Evolutionary conservation across 2,797 vertebrate species (phyloP).

Genomic region (Ctenopoma kingsleyae): DNA sequence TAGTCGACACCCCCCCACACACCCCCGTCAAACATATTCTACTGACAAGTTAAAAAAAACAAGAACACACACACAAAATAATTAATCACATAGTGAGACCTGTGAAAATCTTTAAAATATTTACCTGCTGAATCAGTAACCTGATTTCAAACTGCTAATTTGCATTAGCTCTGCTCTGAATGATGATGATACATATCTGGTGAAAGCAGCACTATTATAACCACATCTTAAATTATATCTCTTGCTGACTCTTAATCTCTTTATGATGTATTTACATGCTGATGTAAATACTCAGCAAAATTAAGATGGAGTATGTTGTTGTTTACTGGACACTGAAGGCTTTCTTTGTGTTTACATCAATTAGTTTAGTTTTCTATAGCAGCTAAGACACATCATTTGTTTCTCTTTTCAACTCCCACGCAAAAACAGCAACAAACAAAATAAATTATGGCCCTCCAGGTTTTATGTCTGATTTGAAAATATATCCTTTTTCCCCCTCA

Average conservation of each 20-base stretch:
- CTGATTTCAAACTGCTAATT: not conserved
- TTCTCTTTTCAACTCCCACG: conserved; percentile 14
- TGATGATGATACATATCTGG: not conserved
- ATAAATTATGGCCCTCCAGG: not conserved
- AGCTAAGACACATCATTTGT: conserved; percentile 10
- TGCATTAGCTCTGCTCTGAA: not conserved
- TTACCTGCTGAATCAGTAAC: conserved; percentile 2
- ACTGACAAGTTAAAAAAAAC: not conserved
- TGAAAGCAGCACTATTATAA: conserved; percentile 4
- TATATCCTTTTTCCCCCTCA: not conserved
- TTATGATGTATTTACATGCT: conserved; percentile 17
- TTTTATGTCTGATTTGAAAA: conserved; percentile 1
- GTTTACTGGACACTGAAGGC: conserved; percentile 12
- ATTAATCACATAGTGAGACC: not conserved
- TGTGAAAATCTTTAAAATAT: not conserved
- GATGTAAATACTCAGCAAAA: conserved; percentile 31
- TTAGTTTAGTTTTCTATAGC: conserved; percentile 23
- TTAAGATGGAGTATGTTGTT: conserved; percentile 16
- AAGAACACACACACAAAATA: not conserved
- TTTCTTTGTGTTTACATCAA: conserved; percentile 10
- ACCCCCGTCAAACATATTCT: not conserved
- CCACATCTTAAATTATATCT: not conserved
- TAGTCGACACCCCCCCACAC: not conserved
- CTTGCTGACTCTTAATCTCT: conserved; percentile 22
- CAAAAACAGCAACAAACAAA: conserved; percentile 6